Evolutionary conservation across 2,113 vertebrate species (phyloP).

Genomic region (Mustela nigripes): DNA sequence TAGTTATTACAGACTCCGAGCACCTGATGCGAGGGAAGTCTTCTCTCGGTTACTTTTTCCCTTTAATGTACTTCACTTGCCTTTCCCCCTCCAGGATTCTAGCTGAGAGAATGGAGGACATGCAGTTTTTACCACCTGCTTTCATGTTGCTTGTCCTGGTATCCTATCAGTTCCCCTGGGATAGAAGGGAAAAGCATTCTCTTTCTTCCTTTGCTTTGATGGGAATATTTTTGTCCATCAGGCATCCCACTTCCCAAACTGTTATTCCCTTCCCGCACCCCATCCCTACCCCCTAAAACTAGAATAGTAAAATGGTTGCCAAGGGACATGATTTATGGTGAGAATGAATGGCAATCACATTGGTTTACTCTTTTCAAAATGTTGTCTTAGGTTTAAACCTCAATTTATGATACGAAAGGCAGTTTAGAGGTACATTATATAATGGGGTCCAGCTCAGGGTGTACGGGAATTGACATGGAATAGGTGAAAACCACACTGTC

Average conservation of each 20-base stretch:
- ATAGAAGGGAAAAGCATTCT: neutral
- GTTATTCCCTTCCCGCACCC: neutral
- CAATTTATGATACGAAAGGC: neutral
- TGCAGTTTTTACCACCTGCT: neutral
- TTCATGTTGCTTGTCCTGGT: neutral
- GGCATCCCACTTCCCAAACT: neutral
- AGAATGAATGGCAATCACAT: neutral
- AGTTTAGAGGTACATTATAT: neutral
- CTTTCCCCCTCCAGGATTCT: neutral
- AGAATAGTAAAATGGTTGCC: neutral
- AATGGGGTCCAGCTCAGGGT: neutral
- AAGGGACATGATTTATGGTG: neutral
- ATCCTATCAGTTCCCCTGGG: neutral
- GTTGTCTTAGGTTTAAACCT: neutral
- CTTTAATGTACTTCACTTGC: neutral
- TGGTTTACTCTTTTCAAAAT: slow-evolving; percentile 6
- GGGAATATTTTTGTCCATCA: neutral
- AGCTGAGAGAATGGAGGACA: neutral
- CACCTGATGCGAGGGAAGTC: neutral
- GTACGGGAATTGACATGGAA: neutral
- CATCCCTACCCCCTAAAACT: neutral
- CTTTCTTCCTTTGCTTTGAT: neutral
- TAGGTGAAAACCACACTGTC: neutral
- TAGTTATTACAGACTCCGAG: neutral
- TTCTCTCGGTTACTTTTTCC: neutral